Evolutionary conservation across 2,797 vertebrate species (phyloP).

Genomic region (Vultur gryphus): DNA sequence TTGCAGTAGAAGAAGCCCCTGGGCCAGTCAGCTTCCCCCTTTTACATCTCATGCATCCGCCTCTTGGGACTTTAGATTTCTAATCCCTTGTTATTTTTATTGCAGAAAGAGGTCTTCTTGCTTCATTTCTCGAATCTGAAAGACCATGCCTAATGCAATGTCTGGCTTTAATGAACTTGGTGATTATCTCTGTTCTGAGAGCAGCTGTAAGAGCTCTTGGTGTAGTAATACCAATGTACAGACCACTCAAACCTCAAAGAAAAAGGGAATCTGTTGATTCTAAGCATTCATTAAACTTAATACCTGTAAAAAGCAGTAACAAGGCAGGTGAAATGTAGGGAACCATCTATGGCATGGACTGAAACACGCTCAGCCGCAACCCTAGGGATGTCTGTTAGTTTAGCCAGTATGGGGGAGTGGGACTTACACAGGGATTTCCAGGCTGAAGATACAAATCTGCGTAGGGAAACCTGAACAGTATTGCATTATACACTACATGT

Average conservation of each 20-base stretch:
- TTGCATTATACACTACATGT: neutral
- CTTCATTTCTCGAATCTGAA: neutral
- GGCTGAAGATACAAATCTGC: neutral
- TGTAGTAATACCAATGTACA: neutral
- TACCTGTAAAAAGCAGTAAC: neutral
- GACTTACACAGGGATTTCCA: neutral
- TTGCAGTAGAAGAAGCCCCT: neutral
- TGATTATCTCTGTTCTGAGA: neutral
- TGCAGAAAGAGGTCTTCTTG: neutral
- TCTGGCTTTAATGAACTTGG: neutral
- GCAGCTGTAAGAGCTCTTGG: neutral
- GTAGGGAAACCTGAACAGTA: neutral
- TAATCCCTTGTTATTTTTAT: neutral
- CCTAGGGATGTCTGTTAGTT: neutral
- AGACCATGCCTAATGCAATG: neutral
- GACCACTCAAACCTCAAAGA: neutral
- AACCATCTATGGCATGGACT: neutral
- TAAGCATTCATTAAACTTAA: neutral
- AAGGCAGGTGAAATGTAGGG: neutral
- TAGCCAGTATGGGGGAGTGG: neutral
- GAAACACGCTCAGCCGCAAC: neutral
- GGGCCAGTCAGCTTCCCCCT: neutral
- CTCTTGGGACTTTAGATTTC: neutral
- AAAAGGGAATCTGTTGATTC: neutral
- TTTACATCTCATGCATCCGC: fast-evolving